These are phyloP conservation scores for Sycophila texana DNA, from an alignment of 2,888 invertebrate genomes.

Conservation along the genomic window DNA sequence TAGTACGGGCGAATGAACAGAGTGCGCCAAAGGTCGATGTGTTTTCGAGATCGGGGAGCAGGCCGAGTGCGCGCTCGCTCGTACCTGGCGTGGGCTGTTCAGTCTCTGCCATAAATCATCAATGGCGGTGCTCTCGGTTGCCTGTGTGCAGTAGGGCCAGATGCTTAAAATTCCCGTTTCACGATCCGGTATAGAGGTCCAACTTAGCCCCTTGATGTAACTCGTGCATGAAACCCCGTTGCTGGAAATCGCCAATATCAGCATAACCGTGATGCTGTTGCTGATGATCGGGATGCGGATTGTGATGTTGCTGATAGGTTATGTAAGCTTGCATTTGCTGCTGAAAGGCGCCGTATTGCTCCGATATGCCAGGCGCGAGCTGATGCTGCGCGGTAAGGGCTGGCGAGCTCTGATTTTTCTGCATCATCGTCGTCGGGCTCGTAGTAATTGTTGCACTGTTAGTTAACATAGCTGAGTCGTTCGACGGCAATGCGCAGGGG, in stretches of 20 bases:
- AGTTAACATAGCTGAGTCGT: neutral
- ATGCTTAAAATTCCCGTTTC: constrained; percentile 66
- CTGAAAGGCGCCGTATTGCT: constrained; percentile 27
- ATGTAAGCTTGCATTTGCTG: constrained; percentile 60
- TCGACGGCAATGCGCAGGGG: neutral
- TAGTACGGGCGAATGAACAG: neutral
- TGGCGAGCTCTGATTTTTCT: neutral
- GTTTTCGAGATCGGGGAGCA: constrained; percentile 4
- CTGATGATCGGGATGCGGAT: constrained; percentile 59
- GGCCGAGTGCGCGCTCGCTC: constrained; percentile 7
- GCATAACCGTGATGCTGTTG: constrained; percentile 54
- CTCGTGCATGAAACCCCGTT: constrained; percentile 51
- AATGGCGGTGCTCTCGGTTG: constrained; percentile 23
- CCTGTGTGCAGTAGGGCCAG: constrained; percentile 62
- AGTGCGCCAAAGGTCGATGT: neutral
- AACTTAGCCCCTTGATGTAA: constrained; percentile 62
- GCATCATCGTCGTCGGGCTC: constrained; percentile 19
- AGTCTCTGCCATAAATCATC: constrained; percentile 67
- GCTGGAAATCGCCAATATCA: constrained; percentile 33
- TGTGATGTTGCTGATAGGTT: constrained; percentile 60
- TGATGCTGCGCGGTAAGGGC: constrained; percentile 23
- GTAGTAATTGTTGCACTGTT: constrained; percentile 13
- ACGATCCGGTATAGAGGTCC: constrained; percentile 64
- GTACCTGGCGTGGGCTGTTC: constrained; percentile 69
- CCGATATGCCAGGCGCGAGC: constrained; percentile 51